Conservation (phyloP, 1,140 invertebrate species). For the Asbolus verrucosus region DNA sequence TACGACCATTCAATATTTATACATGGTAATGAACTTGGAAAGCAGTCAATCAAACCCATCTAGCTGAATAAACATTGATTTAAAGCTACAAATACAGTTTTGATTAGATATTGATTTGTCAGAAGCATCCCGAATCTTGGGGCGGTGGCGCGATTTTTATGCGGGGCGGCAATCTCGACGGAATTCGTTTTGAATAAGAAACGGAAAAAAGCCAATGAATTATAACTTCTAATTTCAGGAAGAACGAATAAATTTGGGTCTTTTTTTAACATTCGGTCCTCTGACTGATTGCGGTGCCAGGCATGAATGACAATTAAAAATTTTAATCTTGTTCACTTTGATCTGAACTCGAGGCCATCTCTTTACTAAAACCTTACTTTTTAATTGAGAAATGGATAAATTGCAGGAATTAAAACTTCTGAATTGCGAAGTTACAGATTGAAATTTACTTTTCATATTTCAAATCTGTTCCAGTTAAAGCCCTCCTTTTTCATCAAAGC, state of each 20-base stretch:
- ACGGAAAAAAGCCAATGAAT: slow-evolving; percentile 46
- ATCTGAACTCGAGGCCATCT: slow-evolving; percentile 14
- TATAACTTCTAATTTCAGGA: slow-evolving; percentile 48
- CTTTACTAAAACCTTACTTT: slow-evolving; percentile 5
- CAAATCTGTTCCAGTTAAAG: background rate
- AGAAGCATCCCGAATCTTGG: slow-evolving; percentile 39
- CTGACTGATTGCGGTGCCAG: slow-evolving; percentile 38
- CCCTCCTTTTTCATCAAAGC: background rate
- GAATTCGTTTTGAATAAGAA: slow-evolving; percentile 44
- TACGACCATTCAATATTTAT: slow-evolving; percentile 45
- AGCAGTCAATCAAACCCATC: slow-evolving; percentile 49
- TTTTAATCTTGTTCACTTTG: slow-evolving; percentile 43
- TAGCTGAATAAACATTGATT: slow-evolving; percentile 51
- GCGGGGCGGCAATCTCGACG: slow-evolving; percentile 36
- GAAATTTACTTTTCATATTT: slow-evolving; percentile 16
- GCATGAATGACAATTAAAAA: slow-evolving; percentile 50
- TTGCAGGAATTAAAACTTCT: slow-evolving; percentile 41
- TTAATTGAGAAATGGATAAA: slow-evolving; percentile 45
- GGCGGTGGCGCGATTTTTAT: slow-evolving; percentile 23
- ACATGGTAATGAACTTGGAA: slow-evolving; percentile 47
- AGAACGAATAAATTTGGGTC: slow-evolving; percentile 34
- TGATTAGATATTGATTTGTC: slow-evolving; percentile 51
- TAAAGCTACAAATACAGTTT: slow-evolving; percentile 48
- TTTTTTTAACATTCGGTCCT: slow-evolving; percentile 32
- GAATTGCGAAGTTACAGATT: slow-evolving; percentile 9